These are phyloP conservation scores for Erpobdella octoculata DNA, from an alignment of 2,888 invertebrate species.

Conservation along the genomic window DNA sequence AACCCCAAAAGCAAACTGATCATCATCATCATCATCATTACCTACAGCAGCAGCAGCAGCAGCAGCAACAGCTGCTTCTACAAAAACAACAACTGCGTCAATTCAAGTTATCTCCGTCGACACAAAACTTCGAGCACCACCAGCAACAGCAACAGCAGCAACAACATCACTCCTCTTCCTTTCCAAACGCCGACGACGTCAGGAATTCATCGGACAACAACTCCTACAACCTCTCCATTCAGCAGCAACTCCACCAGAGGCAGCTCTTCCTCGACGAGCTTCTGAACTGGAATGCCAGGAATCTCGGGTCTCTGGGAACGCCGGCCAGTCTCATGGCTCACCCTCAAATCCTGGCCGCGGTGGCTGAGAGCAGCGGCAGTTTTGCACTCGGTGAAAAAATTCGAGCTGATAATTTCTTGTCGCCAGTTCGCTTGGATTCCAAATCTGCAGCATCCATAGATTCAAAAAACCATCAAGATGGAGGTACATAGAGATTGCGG, in stretches of 20 bases:
- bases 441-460: background rate
- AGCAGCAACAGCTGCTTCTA: slow-evolving; percentile 13
- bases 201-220: background rate
- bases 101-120: background rate
- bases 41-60: slow-evolving; percentile 12
- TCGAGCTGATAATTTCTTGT: background rate
- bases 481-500: too few relatives aligned
- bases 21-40: background rate
- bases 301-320: background rate
- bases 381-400: too few relatives aligned
- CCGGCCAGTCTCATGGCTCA: background rate
- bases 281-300: slow-evolving; percentile 9
- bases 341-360: background rate
- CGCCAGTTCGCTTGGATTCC: background rate
- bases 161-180: too few relatives aligned
- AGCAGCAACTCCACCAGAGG: background rate
- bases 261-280: slow-evolving; percentile 9
- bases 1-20: background rate
- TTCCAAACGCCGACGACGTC: background rate
- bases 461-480: too few relatives aligned
- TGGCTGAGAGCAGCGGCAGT: background rate
- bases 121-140: background rate
- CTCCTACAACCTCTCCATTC: background rate
- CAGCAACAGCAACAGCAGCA: too few relatives aligned
- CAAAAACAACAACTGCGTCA: background rate